A percentile compares a stretch with the other conserved stretches of the same genome.
Evolutionary conservation across 2,888 invertebrate genomes (phyloP).

Genomic region (Elgonia sp.): DNA sequence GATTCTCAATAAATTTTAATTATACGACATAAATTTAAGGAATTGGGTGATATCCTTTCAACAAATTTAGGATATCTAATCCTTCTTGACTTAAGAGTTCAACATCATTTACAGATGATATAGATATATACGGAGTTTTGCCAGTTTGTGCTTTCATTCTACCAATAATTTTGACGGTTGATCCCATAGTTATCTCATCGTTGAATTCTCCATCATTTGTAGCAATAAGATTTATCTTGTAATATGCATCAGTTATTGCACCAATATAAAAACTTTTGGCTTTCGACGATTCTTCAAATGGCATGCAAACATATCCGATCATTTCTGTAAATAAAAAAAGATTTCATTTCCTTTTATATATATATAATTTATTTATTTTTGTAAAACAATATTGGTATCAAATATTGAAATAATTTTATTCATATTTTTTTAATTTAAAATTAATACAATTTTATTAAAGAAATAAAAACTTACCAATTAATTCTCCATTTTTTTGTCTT

Average conservation of each 20-base stretch:
- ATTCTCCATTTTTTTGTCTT: too few species aligned
- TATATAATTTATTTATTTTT: too few species aligned
- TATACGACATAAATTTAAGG: not conserved
- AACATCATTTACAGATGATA: not conserved
- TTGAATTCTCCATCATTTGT: not conserved
- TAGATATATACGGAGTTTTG: not conserved
- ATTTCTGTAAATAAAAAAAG: slow-evolving; percentile 9
- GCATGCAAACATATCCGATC: not conserved
- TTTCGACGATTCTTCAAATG: not conserved
- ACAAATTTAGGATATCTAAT: not conserved
- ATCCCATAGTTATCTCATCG: not conserved
- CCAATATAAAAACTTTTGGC: not conserved
- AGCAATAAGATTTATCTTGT: not conserved
- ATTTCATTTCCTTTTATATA: too few species aligned
- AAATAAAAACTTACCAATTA: too few species aligned
- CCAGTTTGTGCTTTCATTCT: not conserved
- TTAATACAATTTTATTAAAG: too few species aligned
- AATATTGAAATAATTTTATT: too few species aligned
- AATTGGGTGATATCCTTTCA: not conserved
- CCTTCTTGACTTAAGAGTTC: not conserved
- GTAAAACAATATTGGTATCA: too few species aligned
- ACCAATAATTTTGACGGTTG: not conserved
- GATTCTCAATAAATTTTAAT: too few species aligned
- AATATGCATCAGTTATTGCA: not conserved
- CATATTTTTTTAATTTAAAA: too few species aligned